These are phyloP conservation scores for Clostera curtula DNA, from an alignment of 2,888 invertebrate genomes.

Conservation along the genomic window DNA sequence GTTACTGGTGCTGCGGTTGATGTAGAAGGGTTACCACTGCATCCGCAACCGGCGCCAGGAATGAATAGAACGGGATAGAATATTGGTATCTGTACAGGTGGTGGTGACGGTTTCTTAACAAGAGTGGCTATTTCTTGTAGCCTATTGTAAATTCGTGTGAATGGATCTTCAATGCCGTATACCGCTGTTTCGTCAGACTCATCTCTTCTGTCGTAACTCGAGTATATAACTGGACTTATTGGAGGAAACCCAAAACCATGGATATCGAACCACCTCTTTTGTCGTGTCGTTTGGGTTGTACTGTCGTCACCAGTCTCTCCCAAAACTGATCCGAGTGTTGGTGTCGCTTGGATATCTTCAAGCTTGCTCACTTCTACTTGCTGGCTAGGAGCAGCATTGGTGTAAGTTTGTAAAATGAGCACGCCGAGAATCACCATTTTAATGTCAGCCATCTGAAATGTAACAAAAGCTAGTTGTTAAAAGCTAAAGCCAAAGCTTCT, in stretches of 20 bases:
- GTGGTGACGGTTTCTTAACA: slow-evolving; percentile 27
- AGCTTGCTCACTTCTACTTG: slow-evolving; percentile 26
- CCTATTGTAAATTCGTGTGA: slow-evolving; percentile 33
- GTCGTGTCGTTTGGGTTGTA: slow-evolving; percentile 28
- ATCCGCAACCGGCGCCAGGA: slow-evolving; percentile 35
- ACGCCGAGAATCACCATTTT: slow-evolving; percentile 28
- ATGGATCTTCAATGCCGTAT: slow-evolving; percentile 33
- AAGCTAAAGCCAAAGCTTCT: not conserved
- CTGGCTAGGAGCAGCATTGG: slow-evolving; percentile 41
- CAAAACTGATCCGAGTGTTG: slow-evolving; percentile 14
- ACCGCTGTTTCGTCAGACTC: slow-evolving; percentile 21
- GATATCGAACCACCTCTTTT: slow-evolving; percentile 42
- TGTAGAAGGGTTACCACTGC: slow-evolving; percentile 18
- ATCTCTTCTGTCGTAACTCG: slow-evolving; percentile 27
- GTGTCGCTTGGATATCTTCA: slow-evolving; percentile 21
- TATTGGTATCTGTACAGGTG: slow-evolving; percentile 31
- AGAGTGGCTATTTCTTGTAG: slow-evolving; percentile 34
- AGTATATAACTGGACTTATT: slow-evolving; percentile 26
- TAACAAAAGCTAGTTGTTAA: slow-evolving; percentile 7
- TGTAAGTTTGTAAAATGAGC: slow-evolving; percentile 33
- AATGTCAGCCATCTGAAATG: slow-evolving; percentile 52
- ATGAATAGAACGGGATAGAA: slow-evolving; percentile 41
- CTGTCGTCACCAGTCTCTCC: slow-evolving; percentile 18
- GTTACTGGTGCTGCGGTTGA: slow-evolving; percentile 3
- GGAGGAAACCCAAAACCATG: slow-evolving; percentile 33